phyloP scores from a whole-genome alignment of 2,888 invertebrate genomes.

The Ormyrus thymus region DNA sequence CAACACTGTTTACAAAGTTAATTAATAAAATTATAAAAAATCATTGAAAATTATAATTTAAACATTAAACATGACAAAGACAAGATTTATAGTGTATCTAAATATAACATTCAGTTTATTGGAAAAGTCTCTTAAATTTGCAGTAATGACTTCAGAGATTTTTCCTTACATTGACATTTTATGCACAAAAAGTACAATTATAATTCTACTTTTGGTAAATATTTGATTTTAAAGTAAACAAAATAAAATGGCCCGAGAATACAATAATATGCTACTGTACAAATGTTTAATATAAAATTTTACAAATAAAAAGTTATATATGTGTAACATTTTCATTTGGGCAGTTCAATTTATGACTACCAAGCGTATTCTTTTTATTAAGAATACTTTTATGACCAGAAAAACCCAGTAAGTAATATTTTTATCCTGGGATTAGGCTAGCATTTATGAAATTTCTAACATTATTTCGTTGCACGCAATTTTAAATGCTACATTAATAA shows the following conservation, averaged over 20 bases:
- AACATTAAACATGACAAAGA: background rate
- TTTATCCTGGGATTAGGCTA: conserved; percentile 3
- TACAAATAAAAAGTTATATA: background rate
- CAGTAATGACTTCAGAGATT: conserved; percentile 18
- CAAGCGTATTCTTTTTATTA: background rate
- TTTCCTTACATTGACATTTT: conserved; percentile 14
- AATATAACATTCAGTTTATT: conserved; percentile 7
- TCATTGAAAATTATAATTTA: background rate
- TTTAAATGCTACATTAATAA: conserved; percentile 24
- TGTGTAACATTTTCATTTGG: too few relatives aligned
- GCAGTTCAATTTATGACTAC: too few relatives aligned
- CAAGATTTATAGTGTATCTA: conserved; percentile 3
- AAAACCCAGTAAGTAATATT: too few relatives aligned
- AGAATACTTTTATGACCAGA: background rate
- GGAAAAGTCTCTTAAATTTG: background rate
- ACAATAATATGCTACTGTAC: background rate
- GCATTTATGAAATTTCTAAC: conserved; percentile 13
- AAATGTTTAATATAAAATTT: conserved; percentile 11
- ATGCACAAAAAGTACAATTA: conserved; percentile 5
- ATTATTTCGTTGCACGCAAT: conserved; percentile 3
- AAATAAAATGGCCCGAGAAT: background rate
- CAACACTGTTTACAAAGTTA: too few relatives aligned
- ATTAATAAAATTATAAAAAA: background rate
- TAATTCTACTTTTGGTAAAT: background rate
- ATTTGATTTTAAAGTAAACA: conserved; percentile 1